Base-by-base conservation (phyloP, 1,140 invertebrate genomes). In the Drosophila eugracilis region DNA sequence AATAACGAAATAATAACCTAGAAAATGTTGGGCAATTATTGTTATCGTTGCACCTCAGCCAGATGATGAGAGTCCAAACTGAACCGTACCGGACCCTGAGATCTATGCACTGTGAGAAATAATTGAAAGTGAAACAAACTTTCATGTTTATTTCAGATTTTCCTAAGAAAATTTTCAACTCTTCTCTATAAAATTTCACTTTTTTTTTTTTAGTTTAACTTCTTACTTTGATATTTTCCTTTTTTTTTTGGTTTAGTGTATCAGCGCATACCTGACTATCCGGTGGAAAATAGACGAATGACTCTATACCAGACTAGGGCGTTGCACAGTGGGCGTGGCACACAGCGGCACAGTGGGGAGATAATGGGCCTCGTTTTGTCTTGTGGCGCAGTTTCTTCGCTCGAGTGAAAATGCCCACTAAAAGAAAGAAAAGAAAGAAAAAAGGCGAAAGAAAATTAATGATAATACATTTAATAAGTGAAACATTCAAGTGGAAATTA, bases 11-110 rank as follows among this genome's bases (percentile, higher is more conserved):
- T 62, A 62, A 62, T 62, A 44, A 34, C 59, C 44, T 37, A 47
- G 60, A 65, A 47, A 65, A 65, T 65, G 60, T 60, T 65, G 55
- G 55, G 60, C 60, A 65, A 65, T 65, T 65, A 65, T 65, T 65
- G 60, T 47, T 65, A 65, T 65, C 60, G 60, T 28, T 62, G 55
- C 60, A 65, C 41, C 60, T 65, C 57, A 22, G 52, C 37, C 52
- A 42, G 52, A 41, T 54, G 52, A 54, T 54, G 52, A 37, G 52
- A 54, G 52, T 54, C 52, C 52, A 30, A 42, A 54, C 44, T 47
- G 44, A 47, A 34, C 17, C n/a, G 30, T 32, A 50, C 48, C 48
- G 48, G 28, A 59, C 55, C 49, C 49, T 17, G 52, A n/a, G n/a
- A 42, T 24, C 22, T 19, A 26, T 47, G 44, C 44, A 47, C 24